These are phyloP conservation scores for Parauchenoglanis punctatus DNA, from an alignment of 2,797 vertebrate species.

Conservation along the genomic window DNA sequence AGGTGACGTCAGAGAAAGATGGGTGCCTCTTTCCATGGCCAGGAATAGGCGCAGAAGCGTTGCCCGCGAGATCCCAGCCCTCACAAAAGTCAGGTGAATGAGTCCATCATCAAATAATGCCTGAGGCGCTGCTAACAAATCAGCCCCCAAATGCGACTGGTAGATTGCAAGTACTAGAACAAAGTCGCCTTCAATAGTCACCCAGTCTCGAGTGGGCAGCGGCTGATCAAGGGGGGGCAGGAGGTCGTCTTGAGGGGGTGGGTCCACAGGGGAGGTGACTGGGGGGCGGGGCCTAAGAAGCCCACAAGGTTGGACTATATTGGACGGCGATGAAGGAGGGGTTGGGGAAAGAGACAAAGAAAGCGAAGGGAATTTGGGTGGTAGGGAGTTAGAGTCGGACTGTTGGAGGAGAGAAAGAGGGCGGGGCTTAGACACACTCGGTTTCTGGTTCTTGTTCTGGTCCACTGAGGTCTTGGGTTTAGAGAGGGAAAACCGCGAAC, in stretches of 20 bases:
- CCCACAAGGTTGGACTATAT: constrained; percentile 71
- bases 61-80: constrained; percentile 85
- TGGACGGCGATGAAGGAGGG: constrained; percentile 76
- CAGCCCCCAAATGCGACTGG: constrained; percentile 86
- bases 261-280: constrained; percentile 61
- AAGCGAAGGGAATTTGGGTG: constrained; percentile 76
- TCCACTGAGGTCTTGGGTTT: constrained; percentile 73
- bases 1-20: constrained; percentile 81
- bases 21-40: constrained; percentile 87
- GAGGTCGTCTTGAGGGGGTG: constrained; percentile 76
- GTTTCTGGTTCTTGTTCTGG: constrained; percentile 80
- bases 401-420: constrained; percentile 80
- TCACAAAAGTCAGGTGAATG: constrained; percentile 88
- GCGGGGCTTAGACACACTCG: constrained; percentile 67
- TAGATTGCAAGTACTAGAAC: constrained; percentile 88
- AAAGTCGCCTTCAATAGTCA: constrained; percentile 88
- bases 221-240: constrained; percentile 84
- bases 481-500: constrained; percentile 74
- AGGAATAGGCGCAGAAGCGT: constrained; percentile 85
- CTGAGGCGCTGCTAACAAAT: constrained; percentile 84
- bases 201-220: constrained; percentile 85
- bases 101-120: constrained; percentile 86
- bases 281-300: constrained; percentile 67
- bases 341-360: constrained; percentile 78
- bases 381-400: constrained; percentile 78